Evolutionary conservation across 2,797 vertebrate species (phyloP).

Genomic region (Microctenopoma lineatum): DNA sequence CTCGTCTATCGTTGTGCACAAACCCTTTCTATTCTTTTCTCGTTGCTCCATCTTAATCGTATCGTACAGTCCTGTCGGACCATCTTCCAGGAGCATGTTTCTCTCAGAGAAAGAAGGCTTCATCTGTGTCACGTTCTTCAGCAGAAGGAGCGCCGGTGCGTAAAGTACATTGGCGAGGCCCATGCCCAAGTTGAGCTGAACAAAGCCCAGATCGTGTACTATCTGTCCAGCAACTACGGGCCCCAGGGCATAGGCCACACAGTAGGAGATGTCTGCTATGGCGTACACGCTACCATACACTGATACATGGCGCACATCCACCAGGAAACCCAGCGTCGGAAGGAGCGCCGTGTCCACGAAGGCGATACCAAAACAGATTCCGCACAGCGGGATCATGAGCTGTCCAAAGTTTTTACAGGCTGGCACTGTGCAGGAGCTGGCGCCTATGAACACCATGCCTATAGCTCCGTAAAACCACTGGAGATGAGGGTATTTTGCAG

Average conservation of each 20-base stretch:
- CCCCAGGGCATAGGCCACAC: conserved; percentile 93
- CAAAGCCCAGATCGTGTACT: conserved; percentile 94
- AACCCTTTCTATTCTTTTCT: conserved; percentile 78
- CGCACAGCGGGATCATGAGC: conserved; percentile 94
- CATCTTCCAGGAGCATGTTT: conserved; percentile 94
- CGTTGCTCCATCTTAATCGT: conserved; percentile 93
- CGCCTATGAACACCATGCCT: conserved; percentile 94
- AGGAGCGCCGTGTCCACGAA: conserved; percentile 96
- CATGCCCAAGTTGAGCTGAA: conserved; percentile 96
- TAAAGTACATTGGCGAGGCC: conserved; percentile 96
- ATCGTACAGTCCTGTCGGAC: conserved; percentile 93
- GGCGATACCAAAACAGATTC: conserved; percentile 98
- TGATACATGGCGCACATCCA: conserved; percentile 94
- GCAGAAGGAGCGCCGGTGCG: conserved; percentile 91
- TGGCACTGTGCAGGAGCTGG: conserved; percentile 94
- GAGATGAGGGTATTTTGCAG: conserved; percentile 91
- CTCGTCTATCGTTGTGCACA: conserved; percentile 82
- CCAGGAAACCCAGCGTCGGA: conserved; percentile 95
- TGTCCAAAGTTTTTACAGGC: conserved; percentile 94
- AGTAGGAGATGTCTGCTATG: conserved; percentile 98
- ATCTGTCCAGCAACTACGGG: conserved; percentile 95
- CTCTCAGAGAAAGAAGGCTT: conserved; percentile 94
- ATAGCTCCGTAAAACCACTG: conserved; percentile 98
- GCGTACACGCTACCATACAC: conserved; percentile 98
- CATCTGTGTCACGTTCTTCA: conserved; percentile 92